Evolutionary conservation across 2,797 vertebrate species (phyloP), one percentile per base, ranked within the genome.

Genomic region (Pseudomugil gertrudae): DNA sequence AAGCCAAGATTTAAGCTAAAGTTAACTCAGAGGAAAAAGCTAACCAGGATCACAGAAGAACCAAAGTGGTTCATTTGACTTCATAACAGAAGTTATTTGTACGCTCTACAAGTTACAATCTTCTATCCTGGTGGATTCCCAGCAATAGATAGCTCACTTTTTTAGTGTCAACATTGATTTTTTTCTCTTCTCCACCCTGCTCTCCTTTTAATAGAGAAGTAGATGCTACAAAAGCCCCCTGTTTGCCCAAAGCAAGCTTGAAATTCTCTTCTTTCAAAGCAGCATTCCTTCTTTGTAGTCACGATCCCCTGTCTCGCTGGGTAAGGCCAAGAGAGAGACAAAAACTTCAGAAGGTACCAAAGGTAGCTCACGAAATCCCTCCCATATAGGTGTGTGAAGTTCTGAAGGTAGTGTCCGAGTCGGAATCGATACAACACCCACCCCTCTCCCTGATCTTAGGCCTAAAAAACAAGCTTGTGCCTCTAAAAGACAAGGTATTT

Each of bases 181-280:
- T 92, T 85, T 83, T 87, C 74, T 60, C 81, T 69, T 81, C 78
- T 67, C 78, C 79, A 55, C 82, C 87, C 84, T 72, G 66, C 76
- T 92, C 84, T 85, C 79, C 73, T 76, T 92, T 79, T 89, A 90
- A 90, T 89, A 84, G 87, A 90, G 83, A 76, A 89, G 74, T 78
- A 77, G 80, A 77, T 83, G 87, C 85, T 90, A 91, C 89, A 90
- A 90, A 91, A 5, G 86, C 26, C 64, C 69, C 69, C 77, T 85
- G 70, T 89, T 95, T 87, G 95, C 96, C 96, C 92, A 92, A 92
- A 96, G 97, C 96, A 86, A 96, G 92, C 95, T 93, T 90, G 93
- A 93, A 93, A 92, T 92, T 92, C 93, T 93, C 91, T 83, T 85
- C 94, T 96, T 96, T 96, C 94, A 95, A 96, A 96, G 94, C 86